Evolutionary conservation across 35 echinoderm and acorn worm species (phyloP), one percentile per base, ranked within the genome.

Genomic region (Lytechinus variegatus): DNA sequence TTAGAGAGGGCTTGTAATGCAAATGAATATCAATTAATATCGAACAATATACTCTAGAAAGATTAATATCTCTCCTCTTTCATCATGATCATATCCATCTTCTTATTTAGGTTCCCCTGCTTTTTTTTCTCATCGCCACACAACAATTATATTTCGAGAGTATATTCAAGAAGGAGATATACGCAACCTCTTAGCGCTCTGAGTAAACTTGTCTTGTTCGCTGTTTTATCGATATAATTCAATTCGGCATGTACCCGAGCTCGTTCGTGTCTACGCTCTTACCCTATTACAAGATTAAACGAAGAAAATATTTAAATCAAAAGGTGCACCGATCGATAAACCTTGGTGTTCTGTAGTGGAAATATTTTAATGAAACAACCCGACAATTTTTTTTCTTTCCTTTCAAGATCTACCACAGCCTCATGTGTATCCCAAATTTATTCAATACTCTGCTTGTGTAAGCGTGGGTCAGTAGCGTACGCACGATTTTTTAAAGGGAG

Each of bases 141-240:
- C 8, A 24, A 79, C 66, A 79, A 24, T 79, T 24, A 79, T 79
- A 24, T 16, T 4, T 79, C 66, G 16, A 79, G 66, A 79, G 66
- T 16, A 79, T 16, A 19, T 79, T 79, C n/a, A 79, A 79, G 66
- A 79, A 79, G 66, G 2, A 44, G 33, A 44, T 0, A 79, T 79
- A 24, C 16, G 19, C 21, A 79, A 24, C 66, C 66, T 79, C 66
- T 79, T 79, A 79, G 16, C 66, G 16, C n/a, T 24, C 66, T 79
- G 19, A 16, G 6, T 21, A 79, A 79, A 79, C 16, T 79, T 24
- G 19, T n/a, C n/a, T 24, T 19, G 66, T 16, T 16, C 66, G 66
- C 66, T 79, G 19, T 79, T 79, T 79, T 79, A 79, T 79, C 66
- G 66, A 79, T 24, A 79, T 79, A 79, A 79, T 79, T 79, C 66